phyloP scores from a whole-genome alignment of 2,888 invertebrate genomes.

The Hypercompe scribonia region DNA sequence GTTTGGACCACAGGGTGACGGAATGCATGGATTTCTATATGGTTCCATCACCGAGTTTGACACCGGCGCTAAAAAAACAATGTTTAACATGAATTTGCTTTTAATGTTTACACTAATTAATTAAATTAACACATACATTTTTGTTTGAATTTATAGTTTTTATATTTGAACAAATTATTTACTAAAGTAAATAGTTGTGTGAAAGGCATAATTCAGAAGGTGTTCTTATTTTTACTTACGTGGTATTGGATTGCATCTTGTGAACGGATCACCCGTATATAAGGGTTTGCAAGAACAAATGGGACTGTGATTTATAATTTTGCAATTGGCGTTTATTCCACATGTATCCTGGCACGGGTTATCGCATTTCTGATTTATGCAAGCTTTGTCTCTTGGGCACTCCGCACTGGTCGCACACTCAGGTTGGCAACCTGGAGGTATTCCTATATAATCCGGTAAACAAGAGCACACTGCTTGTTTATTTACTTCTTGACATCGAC shows the following conservation, averaged over 20 bases:
- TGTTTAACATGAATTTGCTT: too few relatives aligned
- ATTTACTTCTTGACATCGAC: constrained; percentile 91
- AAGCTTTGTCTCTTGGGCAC: constrained; percentile 91
- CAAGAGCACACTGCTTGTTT: constrained; percentile 92
- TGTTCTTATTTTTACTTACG: constrained; percentile 70
- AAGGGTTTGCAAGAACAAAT: constrained; percentile 90
- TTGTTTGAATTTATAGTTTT: neutral
- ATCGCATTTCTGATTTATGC: constrained; percentile 91
- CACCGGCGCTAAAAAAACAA: constrained; percentile 74
- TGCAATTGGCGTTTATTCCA: constrained; percentile 90
- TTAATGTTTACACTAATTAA: too few relatives aligned
- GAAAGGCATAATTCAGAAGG: neutral
- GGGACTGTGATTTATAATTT: constrained; percentile 92
- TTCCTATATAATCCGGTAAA: constrained; percentile 89
- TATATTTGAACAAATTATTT: neutral
- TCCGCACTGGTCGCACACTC: constrained; percentile 92
- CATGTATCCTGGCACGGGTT: constrained; percentile 91
- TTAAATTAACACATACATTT: too few relatives aligned
- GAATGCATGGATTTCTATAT: constrained; percentile 85
- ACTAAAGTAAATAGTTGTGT: neutral
- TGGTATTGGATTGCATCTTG: constrained; percentile 85
- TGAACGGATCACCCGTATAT: constrained; percentile 90
- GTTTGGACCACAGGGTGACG: constrained; percentile 91
- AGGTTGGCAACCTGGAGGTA: constrained; percentile 91
- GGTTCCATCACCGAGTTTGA: constrained; percentile 81